Evolutionary conservation across 2,113 vertebrate species (phyloP).

Genomic region (Hymenochirus boettgeri): DNA sequence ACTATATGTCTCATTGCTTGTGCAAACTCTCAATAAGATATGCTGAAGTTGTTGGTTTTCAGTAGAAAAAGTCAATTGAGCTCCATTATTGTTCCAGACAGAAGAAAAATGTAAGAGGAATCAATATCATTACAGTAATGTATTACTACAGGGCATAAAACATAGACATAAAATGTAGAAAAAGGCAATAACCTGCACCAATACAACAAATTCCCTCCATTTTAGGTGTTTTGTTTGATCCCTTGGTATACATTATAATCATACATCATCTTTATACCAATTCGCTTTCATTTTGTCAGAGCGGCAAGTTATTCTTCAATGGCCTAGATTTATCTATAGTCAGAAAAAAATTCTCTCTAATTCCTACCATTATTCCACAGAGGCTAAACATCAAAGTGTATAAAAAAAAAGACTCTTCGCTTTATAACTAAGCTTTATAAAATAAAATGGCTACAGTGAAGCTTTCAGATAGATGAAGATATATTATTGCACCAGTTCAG

Average conservation of each 20-base stretch:
- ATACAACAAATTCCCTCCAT: slow-evolving; percentile 4
- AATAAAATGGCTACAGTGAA: neutral
- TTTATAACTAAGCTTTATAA: neutral
- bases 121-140: slow-evolving; percentile 20
- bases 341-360: neutral
- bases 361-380: neutral
- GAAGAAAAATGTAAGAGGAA: neutral
- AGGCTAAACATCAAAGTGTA: neutral
- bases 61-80: slow-evolving; percentile 11
- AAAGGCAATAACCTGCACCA: neutral
- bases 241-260: neutral
- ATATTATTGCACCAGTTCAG: neutral
- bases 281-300: neutral
- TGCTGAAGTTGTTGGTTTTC: neutral
- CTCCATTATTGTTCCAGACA: slow-evolving; percentile 6
- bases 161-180: slow-evolving; percentile 8
- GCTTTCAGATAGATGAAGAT: neutral
- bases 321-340: slow-evolving; percentile 2
- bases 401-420: neutral
- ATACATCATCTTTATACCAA: neutral
- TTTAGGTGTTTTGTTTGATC: slow-evolving; percentile 4
- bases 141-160: slow-evolving; percentile 6
- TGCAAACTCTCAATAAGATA: neutral
- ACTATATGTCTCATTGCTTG: neutral
- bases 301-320: neutral